Percentiles rank a stretch among this genome's conserved stretches.
These are phyloP conservation scores for Oryzaephilus surinamensis DNA, from an alignment of 1,140 invertebrate species.

Conservation along the genomic window DNA sequence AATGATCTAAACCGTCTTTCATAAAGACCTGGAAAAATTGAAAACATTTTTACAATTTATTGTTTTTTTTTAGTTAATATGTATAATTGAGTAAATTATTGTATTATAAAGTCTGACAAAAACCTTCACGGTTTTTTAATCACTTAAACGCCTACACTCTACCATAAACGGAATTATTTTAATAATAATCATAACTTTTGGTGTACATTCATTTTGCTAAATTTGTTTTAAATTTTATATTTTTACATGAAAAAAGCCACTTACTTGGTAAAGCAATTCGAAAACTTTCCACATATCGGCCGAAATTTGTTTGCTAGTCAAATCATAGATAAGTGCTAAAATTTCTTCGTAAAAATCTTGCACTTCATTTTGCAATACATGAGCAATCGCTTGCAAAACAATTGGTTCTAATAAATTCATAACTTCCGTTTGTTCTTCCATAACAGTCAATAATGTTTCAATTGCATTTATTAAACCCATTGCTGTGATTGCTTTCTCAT, in stretches of 20 bases:
- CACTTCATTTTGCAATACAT: slow-evolving; percentile 30
- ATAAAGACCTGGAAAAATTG: slow-evolving; percentile 60
- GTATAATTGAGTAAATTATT: too few species aligned
- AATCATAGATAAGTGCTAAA: slow-evolving; percentile 82
- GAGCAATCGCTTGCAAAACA: slow-evolving; percentile 74
- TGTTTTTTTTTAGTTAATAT: too few species aligned
- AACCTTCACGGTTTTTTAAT: too few species aligned
- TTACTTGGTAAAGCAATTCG: slow-evolving; percentile 70
- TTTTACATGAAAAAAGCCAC: background rate
- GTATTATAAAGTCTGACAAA: too few species aligned
- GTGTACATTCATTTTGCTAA: background rate
- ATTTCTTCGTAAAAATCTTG: slow-evolving; percentile 95
- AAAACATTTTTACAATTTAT: too few species aligned
- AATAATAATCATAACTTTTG: too few species aligned
- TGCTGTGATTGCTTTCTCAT: slow-evolving; percentile 94
- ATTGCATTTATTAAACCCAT: slow-evolving; percentile 96
- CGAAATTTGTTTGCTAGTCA: slow-evolving; percentile 82
- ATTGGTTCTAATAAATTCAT: slow-evolving; percentile 85
- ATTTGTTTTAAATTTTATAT: slow-evolving; percentile 4
- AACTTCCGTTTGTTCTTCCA: slow-evolving; percentile 86
- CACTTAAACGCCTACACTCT: too few species aligned
- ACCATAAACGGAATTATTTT: too few species aligned
- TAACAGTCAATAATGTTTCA: slow-evolving; percentile 86
- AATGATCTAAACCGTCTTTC: slow-evolving; percentile 93
- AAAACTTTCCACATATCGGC: slow-evolving; percentile 94